Conservation (phyloP, 2,888 invertebrate species). For the Macaria notata region DNA sequence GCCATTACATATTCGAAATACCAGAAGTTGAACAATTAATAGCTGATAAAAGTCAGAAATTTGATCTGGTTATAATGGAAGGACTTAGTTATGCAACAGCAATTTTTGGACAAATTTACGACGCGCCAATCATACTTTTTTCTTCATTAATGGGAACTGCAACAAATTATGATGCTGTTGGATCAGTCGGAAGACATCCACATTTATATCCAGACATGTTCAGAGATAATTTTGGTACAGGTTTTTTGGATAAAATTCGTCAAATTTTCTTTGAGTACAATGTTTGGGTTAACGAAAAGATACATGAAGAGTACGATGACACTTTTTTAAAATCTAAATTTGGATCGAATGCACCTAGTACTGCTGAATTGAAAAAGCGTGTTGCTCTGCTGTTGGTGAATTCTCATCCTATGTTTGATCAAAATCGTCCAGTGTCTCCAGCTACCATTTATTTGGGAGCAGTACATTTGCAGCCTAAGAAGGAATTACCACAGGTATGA, state of each 20-base stretch:
- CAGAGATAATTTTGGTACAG: constrained; percentile 30
- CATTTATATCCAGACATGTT: constrained; percentile 31
- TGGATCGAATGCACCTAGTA: constrained; percentile 37
- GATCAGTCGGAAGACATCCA: constrained; percentile 39
- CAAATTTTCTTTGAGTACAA: constrained; percentile 34
- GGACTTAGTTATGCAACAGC: constrained; percentile 32
- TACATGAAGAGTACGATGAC: constrained; percentile 30
- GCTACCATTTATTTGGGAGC: constrained; percentile 42
- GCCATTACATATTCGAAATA: constrained; percentile 18
- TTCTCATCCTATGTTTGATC: constrained; percentile 38
- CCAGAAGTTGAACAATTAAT: constrained; percentile 34
- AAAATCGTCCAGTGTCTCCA: constrained; percentile 47
- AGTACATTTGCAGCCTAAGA: constrained; percentile 38
- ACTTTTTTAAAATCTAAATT: constrained; percentile 35
- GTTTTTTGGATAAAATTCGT: constrained; percentile 32
- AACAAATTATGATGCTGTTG: constrained; percentile 35
- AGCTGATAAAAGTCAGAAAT: constrained; percentile 39
- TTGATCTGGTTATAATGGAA: constrained; percentile 45
- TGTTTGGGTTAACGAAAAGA: constrained; percentile 16
- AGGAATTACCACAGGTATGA: constrained; percentile 42
- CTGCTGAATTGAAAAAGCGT: constrained; percentile 38
- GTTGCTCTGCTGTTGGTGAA: constrained; percentile 45
- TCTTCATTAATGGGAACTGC: constrained; percentile 37
- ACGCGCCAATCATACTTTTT: constrained; percentile 40
- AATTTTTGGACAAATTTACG: constrained; percentile 38